Conservation (phyloP, 2,888 invertebrate species). For the Pomacea canaliculata region DNA sequence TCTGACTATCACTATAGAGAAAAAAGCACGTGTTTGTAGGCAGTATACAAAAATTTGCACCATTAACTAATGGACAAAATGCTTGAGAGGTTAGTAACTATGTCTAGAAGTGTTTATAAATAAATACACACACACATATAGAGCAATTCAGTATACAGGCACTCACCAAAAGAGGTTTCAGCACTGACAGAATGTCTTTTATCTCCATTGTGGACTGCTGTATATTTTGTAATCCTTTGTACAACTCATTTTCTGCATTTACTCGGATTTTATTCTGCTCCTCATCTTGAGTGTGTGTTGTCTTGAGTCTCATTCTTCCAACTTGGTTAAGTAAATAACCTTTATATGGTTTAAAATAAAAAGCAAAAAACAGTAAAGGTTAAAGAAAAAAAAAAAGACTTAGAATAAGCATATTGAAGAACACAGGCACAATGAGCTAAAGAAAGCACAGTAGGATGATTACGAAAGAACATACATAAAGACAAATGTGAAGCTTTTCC, state of each 20-base stretch:
- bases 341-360: conserved; percentile 1
- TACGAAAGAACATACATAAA: too few relatives aligned
- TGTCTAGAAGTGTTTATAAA: too few relatives aligned
- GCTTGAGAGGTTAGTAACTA: too few relatives aligned
- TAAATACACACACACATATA: too few relatives aligned
- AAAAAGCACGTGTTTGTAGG: too few relatives aligned
- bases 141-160: background rate
- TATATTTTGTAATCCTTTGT: conserved; percentile 37
- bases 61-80: too few relatives aligned
- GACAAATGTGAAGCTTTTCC: too few relatives aligned
- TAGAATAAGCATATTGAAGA: background rate
- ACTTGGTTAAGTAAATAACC: conserved; percentile 33
- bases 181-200: conserved; percentile 44
- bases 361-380: background rate
- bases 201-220: conserved; percentile 52
- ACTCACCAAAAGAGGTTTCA: conserved; percentile 46
- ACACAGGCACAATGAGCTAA: too few relatives aligned
- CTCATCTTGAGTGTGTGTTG: conserved; percentile 5
- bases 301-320: conserved; percentile 27
- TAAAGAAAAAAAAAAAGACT: too few relatives aligned
- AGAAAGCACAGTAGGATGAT: too few relatives aligned
- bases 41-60: too few relatives aligned
- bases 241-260: conserved; percentile 34
- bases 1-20: too few relatives aligned
- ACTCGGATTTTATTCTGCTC: conserved; percentile 18